Evolutionary conservation across 2,797 vertebrate genomes (phyloP).

Genomic region (Argya squamiceps): DNA sequence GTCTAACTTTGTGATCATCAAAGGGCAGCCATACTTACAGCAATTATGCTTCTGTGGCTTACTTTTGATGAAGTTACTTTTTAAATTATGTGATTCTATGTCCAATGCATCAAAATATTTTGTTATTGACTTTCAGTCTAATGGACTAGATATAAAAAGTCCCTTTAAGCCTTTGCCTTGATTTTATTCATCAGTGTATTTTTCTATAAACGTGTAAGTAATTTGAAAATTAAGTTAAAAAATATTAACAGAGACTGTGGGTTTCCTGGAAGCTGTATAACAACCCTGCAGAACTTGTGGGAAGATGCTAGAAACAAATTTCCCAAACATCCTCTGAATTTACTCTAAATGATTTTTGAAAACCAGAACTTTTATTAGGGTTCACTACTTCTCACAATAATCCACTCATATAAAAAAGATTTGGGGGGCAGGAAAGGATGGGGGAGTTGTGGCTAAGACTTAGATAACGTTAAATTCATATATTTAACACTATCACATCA

Average conservation of each 20-base stretch:
- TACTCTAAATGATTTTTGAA: neutral
- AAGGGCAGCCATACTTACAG: neutral
- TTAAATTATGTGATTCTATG: neutral
- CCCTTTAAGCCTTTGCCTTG: neutral
- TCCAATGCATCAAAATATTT: neutral
- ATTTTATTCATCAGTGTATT: neutral
- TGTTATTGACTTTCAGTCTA: neutral
- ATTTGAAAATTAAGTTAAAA: neutral
- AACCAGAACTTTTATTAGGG: neutral
- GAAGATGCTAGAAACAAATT: neutral
- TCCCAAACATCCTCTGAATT: neutral
- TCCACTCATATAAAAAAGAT: neutral
- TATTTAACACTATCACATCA: neutral
- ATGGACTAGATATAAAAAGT: neutral
- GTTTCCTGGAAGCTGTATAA: neutral
- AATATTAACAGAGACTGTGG: neutral
- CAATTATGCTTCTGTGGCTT: neutral
- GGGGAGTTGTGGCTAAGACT: neutral
- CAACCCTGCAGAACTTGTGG: neutral
- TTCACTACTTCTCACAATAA: neutral
- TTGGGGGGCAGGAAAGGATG: rapidly evolving
- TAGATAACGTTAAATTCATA: neutral
- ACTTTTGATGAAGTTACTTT: neutral
- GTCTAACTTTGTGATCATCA: neutral
- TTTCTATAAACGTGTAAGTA: neutral